phyloP scores from a whole-genome alignment of 2,797 vertebrate genomes.

The Bucorvus abyssinicus region DNA sequence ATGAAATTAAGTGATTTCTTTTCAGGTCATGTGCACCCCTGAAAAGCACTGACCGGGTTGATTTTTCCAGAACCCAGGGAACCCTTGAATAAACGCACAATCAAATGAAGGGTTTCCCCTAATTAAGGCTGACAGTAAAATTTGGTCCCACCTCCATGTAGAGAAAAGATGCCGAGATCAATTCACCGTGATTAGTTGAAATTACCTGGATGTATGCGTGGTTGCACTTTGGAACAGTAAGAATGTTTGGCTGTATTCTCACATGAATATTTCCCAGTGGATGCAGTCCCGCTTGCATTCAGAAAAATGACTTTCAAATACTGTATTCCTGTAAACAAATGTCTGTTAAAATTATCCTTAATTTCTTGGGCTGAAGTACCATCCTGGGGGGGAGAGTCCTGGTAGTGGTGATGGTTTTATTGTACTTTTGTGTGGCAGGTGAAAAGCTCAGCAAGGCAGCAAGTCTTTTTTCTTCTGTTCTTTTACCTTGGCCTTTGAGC shows the following conservation, averaged over 20 bases:
- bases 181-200: background rate
- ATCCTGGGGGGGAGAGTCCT: background rate
- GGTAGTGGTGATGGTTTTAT: background rate
- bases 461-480: background rate
- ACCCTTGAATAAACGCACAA: background rate
- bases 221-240: background rate
- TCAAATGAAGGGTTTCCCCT: background rate
- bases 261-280: background rate
- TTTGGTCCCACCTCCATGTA: background rate
- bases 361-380: background rate
- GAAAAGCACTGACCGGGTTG: background rate
- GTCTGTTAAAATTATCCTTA: background rate
- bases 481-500: background rate
- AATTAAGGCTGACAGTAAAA: background rate
- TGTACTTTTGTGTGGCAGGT: background rate
- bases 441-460: background rate
- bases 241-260: background rate
- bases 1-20: background rate
- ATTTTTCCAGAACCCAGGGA: background rate
- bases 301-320: background rate
- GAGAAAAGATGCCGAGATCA: background rate
- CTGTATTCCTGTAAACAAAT: background rate
- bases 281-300: background rate
- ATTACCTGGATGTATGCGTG: background rate
- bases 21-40: background rate